Evolutionary conservation across 2,113 vertebrate genomes (phyloP), one percentile per base, ranked within the genome.

Genomic region (Gobiocypris rarus): DNA sequence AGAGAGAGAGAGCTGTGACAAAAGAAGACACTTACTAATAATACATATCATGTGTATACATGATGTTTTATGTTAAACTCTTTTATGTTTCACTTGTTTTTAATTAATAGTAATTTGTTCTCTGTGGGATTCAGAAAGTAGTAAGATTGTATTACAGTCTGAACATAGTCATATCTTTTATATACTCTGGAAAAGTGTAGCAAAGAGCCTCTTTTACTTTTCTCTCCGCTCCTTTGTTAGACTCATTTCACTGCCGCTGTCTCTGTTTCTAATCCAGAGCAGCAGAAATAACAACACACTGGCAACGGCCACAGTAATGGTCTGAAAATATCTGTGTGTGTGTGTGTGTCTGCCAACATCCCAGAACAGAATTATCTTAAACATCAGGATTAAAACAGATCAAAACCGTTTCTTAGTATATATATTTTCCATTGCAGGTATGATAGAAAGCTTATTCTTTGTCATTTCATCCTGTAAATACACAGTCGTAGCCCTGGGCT

Each of bases 291-390:
- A 85, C 63, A 65, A 17, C 43, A 73, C n/a, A 48, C 82, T 85
- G 82, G 85, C 86, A 87, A 85, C 77, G 84, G 19, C 59, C 74
- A 65, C 79, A 85, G 88, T 50, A 87, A 83, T 83, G 82, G 83
- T 86, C 84, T 89, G 87, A 71, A 85, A 90, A 88, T 87, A 92
- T 88, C 52, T 54, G 61, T 65, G 14, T 13, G 59, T 34, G 15
- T 38, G 17, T 19, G 31, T 38, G 31, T 69, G 17, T 69, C 1
- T 22, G 8, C 15, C 19, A 69, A 38, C 15, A 19, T 69, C 65
- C 65, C 65, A 69, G 15, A 22, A 38, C 31, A 69, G 31, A 69
- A 69, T 69, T 38, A 3, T 69, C 65, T 38, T 69, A 9, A 69
- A 38, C 3, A 9, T 3, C 17, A 38, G 65, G 31, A 9, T 67